A percentile compares a stretch with the other conserved stretches of the same genome.
These are phyloP conservation scores for Mustela erminea DNA, from an alignment of 2,797 vertebrate species.

Conservation along the genomic window DNA sequence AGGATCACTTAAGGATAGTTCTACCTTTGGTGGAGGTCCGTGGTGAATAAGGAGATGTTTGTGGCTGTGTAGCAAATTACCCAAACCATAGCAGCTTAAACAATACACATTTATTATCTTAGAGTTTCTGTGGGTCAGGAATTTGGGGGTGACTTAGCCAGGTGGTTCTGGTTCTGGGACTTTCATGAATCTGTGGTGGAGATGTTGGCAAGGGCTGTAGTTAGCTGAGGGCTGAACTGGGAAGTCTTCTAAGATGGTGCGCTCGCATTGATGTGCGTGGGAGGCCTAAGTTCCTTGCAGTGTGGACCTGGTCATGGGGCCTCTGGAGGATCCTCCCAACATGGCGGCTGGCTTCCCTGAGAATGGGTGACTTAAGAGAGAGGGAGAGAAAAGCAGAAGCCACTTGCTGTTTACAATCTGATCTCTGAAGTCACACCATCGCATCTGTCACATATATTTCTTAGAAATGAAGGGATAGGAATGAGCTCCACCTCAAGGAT, in stretches of 20 bases:
- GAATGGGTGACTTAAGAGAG: neutral
- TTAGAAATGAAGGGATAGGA: neutral
- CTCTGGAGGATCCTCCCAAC: neutral
- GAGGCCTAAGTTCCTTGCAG: neutral
- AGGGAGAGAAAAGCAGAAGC: neutral
- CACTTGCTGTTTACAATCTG: neutral
- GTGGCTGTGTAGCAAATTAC: neutral
- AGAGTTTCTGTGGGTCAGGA: neutral
- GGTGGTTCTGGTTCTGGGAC: neutral
- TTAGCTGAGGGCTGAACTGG: neutral
- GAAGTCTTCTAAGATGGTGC: neutral
- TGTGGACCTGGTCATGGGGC: neutral
- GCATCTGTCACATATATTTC: neutral
- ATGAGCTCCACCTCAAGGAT: neutral
- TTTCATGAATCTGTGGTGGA: neutral
- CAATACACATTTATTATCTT: neutral
- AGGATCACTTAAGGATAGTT: neutral
- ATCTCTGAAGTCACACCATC: neutral
- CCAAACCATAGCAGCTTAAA: neutral
- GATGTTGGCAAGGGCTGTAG: neutral
- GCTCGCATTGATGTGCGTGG: neutral
- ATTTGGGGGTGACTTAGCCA: neutral
- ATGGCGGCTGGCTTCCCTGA: neutral
- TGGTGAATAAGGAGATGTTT: neutral
- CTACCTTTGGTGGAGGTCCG: neutral